Evolutionary conservation across 2,888 invertebrate genomes (phyloP), one percentile per base, ranked within the genome.

Genomic region (Lymantria monacha): DNA sequence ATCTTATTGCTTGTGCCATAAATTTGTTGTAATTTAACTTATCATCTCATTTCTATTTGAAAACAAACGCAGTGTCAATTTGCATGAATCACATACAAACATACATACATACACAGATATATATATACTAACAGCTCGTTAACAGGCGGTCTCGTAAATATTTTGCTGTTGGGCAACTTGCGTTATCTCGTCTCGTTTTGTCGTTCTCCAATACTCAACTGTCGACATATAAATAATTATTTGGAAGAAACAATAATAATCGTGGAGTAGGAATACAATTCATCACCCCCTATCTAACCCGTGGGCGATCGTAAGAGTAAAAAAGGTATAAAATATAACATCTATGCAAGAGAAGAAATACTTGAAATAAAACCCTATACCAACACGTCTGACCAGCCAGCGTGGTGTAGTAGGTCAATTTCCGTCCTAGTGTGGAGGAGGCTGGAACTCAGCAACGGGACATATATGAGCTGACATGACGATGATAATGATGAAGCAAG

Each of bases 61-160:
- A 79, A 83, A 85, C 85, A 85, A 79, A 77, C 76, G 80, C 73
- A 73, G 62, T 67, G 63, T 69, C 22, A 74, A 85, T 87, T 87
- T 85, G 80, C 85, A 87, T 87, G 81, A 81, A 80, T 74, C 76
- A 74, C 70, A 53, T 76, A 14, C 41, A 41, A 7, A 41, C 41
- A 41, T 3, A 41, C 41, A 41, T 3, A 41, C 3, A 41, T 14
- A 14, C 9, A 14, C 15, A 38, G 12, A 85, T 83, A 81, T 84
- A 81, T 81, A 79, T 82, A 55, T 76, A 84, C 82, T 81, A 85
- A 81, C 82, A 81, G 82, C 79, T 81, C 82, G 70, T 85, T 85
- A 84, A 80, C 76, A 76, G 81, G 74, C 74, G 76, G 74, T 80
- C 79, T 81, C 84, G 77, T 87, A 85, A 85, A 86, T 81, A 85